Base-by-base conservation (phyloP, 2,113 vertebrate genomes). In the Narcine bancroftii region DNA sequence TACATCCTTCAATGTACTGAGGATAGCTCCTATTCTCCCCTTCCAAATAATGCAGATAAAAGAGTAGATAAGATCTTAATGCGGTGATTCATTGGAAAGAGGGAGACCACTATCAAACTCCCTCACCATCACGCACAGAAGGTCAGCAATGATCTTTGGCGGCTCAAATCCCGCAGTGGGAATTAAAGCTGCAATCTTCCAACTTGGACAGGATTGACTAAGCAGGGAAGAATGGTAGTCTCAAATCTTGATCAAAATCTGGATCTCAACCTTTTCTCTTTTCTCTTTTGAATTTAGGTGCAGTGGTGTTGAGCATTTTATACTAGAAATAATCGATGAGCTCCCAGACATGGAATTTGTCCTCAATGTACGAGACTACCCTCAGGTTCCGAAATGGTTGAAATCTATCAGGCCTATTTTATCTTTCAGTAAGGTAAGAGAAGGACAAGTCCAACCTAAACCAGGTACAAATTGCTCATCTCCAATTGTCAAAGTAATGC, bases 341-440 rank as follows among this genome's bases (percentile, higher is more conserved):
- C 95, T 99, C 63, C 98, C 98, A n/a, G 97, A 99, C 94, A 94
- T 97, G 96, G 99, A 99, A 94, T 96, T 99, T 96, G 97, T 99
- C 92, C 96, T 99, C 92, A 99, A 99, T 76, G 99, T 99, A 33
- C 95, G 98, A 73, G 99, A 99, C 94, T 99, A 99, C 93, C 99
- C 99, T 21, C 99, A 99, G 94, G 96, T 98, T 75, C 97, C 98
- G 81, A 95, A 93, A 47, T 99, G 98, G 98, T 96, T 97, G 95
- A 96, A 97, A 75, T 97, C 98, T 0, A 92, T 94, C 13, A 95
- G 97, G 75, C 98, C 99, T 0, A 95, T 99, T 93, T 96, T 99
- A 93, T 99, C 99, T 92, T 99, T 99, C 94, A 99, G 99, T 96
- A 99, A 99, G 97, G 99, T 99, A 93, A 93, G 95, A 56, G 73